phyloP scores from a whole-genome alignment of 1,140 invertebrate genomes.

The Pararge aegeria region DNA sequence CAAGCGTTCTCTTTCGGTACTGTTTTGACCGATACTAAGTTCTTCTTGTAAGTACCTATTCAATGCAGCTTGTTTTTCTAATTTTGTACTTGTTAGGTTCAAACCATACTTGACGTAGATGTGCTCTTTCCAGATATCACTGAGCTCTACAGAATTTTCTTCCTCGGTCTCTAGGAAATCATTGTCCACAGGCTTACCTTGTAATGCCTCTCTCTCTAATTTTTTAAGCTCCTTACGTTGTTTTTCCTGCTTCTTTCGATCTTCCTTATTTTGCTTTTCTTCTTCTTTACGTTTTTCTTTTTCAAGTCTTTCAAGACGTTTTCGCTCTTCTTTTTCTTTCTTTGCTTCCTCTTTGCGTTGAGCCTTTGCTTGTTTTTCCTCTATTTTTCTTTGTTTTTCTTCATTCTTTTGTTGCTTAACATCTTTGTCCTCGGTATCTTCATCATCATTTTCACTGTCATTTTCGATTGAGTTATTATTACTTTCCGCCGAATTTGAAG shows the following conservation, averaged over 20 bases:
- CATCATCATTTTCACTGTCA: conserved; percentile 34
- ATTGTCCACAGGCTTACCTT: conserved; percentile 30
- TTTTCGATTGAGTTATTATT: conserved; percentile 16
- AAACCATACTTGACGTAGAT: conserved; percentile 65
- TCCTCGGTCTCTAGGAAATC: conserved; percentile 46
- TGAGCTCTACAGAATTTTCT: conserved; percentile 49
- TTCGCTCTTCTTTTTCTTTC: conserved; percentile 42
- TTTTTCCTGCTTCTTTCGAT: conserved; percentile 42
- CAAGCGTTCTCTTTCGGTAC: conserved; percentile 54
- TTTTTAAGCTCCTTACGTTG: conserved; percentile 41
- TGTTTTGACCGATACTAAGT: conserved; percentile 51
- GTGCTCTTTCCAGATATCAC: conserved; percentile 59
- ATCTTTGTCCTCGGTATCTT: conserved; percentile 35
- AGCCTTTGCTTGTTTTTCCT: conserved; percentile 40
- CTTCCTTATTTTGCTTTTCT: conserved; percentile 43
- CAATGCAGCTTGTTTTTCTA: conserved; percentile 53
- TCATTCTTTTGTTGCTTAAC: conserved; percentile 32
- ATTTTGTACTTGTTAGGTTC: conserved; percentile 41
- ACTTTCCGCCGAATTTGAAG: conserved; percentile 12
- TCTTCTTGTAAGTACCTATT: conserved; percentile 56
- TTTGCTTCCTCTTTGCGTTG: conserved; percentile 46
- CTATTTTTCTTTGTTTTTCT: conserved; percentile 34
- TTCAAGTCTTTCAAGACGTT: conserved; percentile 38
- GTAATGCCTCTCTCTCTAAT: conserved; percentile 36
- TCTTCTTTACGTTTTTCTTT: conserved; percentile 38